Percentiles rank a stretch among this genome's conserved stretches.
These are phyloP conservation scores for Suncus etruscus DNA, from an alignment of 2,113 vertebrate species.

Conservation along the genomic window DNA sequence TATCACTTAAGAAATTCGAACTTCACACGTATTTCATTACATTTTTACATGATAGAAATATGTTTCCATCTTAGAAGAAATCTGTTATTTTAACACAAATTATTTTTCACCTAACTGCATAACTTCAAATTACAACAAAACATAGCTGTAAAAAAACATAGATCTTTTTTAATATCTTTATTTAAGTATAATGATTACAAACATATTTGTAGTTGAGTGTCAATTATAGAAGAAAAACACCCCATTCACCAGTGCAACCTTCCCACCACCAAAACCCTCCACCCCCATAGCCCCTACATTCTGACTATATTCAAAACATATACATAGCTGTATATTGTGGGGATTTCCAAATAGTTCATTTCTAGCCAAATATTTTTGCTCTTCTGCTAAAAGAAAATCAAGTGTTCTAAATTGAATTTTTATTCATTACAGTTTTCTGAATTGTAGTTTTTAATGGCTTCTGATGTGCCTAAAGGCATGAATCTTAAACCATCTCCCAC, in stretches of 20 bases:
- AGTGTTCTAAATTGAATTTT: conserved; percentile 87
- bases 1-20: conserved; percentile 60
- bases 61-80: conserved; percentile 73
- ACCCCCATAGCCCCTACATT: no score
- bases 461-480: conserved; percentile 87
- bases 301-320: no score
- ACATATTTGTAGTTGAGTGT: no score
- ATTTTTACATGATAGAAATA: conserved; percentile 78
- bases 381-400: conserved; percentile 84
- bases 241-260: no score
- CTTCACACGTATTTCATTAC: conserved; percentile 7
- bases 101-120: conserved; percentile 81
- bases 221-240: no score
- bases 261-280: no score
- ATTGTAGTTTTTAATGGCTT: conserved; percentile 88
- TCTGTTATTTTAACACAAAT: conserved; percentile 78
- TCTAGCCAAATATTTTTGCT: conserved; percentile 83
- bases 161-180: no score
- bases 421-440: conserved; percentile 87
- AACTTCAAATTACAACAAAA: conserved; percentile 80
- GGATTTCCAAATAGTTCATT: conserved; percentile 84
- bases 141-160: conserved; percentile 44
- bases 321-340: conserved; percentile 53
- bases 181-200: no score
- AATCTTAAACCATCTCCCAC: conserved; percentile 81